Base-by-base conservation (phyloP, 2,888 invertebrate genomes). In the Caenorhabditis angaria region DNA sequence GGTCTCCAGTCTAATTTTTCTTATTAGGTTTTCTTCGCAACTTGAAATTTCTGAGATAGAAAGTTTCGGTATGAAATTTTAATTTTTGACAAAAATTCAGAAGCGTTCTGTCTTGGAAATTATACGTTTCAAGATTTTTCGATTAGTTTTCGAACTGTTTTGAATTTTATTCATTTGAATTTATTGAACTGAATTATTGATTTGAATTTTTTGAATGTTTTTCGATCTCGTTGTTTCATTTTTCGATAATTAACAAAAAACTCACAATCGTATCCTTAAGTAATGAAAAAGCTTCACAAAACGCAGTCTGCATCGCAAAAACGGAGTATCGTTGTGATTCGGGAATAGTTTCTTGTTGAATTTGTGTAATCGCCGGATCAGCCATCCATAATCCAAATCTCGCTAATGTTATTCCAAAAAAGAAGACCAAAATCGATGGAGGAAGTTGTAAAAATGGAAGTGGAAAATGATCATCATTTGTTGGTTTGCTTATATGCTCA, bases 321-420 rank as follows among this genome's bases (percentile, higher is more conserved):
- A 85, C 84, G 6, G 78, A 77, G 60, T 82, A 78, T 50, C 80
- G 24, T 50, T 84, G 78, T 10, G 58, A 51, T 59, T 85, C 85
- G 1, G 77, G 77, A 12, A 85, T 75, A 1, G 78, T 74, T 56
- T 82, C 80, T 58, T 85, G 85, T 77, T 85, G 83, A 27, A 85
- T 79, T 59, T 85, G 82, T 0, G 75, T 80, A 50, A 85, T 85
- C 5, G 84, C 72, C 0, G 83, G 81, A 51, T 85, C 85, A 2
- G 83, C 81, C 18, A 85, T 70, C 85, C 85, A 85, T 12, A 85
- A 73, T 14, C 85, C 80, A 48, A 73, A 80, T 50, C 85, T 59
- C 1, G 85, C 84, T 2, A 73, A 48, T 2, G 80, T 83, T 60
- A 85, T 82, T 22, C 85, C 85, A n/a, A 78, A n/a, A 61, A 85